These are phyloP conservation scores for Chitala chitala DNA, from an alignment of 2,113 vertebrate genomes.

Conservation along the genomic window DNA sequence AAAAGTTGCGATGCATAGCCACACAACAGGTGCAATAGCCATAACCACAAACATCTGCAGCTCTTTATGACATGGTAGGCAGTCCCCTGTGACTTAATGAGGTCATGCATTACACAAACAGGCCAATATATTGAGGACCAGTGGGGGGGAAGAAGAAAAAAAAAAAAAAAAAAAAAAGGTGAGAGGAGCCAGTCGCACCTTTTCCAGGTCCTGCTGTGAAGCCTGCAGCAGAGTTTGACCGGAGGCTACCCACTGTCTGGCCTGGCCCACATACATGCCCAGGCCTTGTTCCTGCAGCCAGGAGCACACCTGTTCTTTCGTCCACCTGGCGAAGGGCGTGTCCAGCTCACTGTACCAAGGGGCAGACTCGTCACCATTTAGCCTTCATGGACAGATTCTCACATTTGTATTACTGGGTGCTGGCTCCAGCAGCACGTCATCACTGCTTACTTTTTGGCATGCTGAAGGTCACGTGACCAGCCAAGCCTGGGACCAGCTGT, in stretches of 20 bases:
- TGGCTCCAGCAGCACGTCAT: not conserved
- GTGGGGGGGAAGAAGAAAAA: too few relatives aligned
- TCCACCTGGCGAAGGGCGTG: constrained; percentile 92
- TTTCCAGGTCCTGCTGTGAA: constrained; percentile 91
- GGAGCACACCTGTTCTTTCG: constrained; percentile 87
- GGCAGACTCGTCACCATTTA: not conserved
- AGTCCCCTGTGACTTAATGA: too few relatives aligned
- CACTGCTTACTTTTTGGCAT: constrained; percentile 69
- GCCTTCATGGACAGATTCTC: not conserved
- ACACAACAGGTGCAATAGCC: too few relatives aligned
- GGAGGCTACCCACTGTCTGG: constrained; percentile 84
- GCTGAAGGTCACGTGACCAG: constrained; percentile 92
- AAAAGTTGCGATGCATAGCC: too few relatives aligned
- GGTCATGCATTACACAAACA: too few relatives aligned
- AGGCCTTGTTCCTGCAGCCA: constrained; percentile 94
- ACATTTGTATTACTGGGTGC: too few relatives aligned
- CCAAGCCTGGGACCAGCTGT: constrained; percentile 88
- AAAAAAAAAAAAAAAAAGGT: too few relatives aligned
- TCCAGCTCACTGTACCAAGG: constrained; percentile 77
- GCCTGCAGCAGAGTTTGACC: constrained; percentile 93
- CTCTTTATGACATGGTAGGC: too few relatives aligned
- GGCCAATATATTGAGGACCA: too few relatives aligned
- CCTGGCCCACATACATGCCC: constrained; percentile 76
- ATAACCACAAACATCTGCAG: too few relatives aligned
- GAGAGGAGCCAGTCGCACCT: constrained; percentile 68